Conservation (phyloP, 2,888 invertebrate genomes). For the Pantelozetes paolii region DNA sequence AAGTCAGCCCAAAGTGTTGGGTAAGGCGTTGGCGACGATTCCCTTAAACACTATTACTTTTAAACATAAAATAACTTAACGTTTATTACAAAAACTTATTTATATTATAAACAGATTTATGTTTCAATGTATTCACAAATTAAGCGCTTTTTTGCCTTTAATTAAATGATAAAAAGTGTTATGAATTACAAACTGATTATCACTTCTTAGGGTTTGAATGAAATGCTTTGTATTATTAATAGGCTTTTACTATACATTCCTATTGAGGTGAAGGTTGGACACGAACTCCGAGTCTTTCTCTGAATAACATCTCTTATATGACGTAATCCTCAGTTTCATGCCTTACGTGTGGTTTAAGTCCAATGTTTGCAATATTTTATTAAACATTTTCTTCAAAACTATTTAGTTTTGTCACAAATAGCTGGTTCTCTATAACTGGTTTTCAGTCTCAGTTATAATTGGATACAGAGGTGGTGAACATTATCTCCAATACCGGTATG, state of each 20-base stretch:
- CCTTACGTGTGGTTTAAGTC: background rate
- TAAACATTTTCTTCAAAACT: too few species aligned
- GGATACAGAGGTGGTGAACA: background rate
- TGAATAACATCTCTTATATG: background rate
- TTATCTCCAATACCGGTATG: background rate
- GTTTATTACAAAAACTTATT: background rate
- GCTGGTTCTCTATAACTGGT: slow-evolving; percentile 2
- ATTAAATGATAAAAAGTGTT: background rate
- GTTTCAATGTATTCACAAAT: background rate
- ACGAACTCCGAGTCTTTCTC: background rate
- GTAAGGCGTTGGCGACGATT: slow-evolving; percentile 7
- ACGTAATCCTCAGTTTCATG: slow-evolving; percentile 12
- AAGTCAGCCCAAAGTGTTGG: background rate
- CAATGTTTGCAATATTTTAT: background rate
- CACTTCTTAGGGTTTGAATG: background rate
- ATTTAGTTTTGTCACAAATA: background rate
- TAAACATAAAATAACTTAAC: background rate
- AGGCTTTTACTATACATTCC: slow-evolving; percentile 17
- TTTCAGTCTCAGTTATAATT: background rate
- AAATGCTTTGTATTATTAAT: background rate
- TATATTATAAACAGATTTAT: background rate
- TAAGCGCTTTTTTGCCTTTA: background rate
- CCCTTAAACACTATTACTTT: background rate
- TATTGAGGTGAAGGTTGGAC: slow-evolving; percentile 35
- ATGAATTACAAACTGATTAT: background rate